A percentile compares a stretch with the other conserved stretches of the same genome.
These are phyloP conservation scores for Bubo bubo DNA, from an alignment of 2,113 vertebrate genomes.

Conservation along the genomic window DNA sequence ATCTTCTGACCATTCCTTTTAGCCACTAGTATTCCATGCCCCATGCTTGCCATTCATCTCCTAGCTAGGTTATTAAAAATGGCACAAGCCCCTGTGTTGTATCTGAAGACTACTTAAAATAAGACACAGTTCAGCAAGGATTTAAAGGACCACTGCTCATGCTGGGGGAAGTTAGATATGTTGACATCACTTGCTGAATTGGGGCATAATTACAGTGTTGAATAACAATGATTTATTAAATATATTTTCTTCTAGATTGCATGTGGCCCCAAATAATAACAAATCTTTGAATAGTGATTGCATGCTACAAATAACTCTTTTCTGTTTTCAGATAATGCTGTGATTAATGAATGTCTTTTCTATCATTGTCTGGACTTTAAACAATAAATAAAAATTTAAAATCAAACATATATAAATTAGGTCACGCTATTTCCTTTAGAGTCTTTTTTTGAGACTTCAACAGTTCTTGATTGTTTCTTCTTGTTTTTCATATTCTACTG, in stretches of 20 bases:
- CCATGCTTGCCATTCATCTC: background rate
- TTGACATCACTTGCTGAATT: background rate
- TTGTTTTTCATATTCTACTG: slow-evolving; percentile 33
- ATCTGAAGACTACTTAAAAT: background rate
- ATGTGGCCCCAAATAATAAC: background rate
- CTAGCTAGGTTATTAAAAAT: background rate
- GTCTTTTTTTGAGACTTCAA: slow-evolving; percentile 26
- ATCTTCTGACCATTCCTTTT: background rate
- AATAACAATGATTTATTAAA: background rate
- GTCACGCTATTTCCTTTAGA: slow-evolving; percentile 24
- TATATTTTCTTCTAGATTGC: background rate
- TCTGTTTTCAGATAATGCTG: background rate
- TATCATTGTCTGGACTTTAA: background rate
- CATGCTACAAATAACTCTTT: background rate
- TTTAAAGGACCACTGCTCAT: background rate
- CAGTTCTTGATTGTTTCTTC: background rate
- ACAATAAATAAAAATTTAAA: background rate
- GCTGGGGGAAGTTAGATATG: background rate
- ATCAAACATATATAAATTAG: background rate
- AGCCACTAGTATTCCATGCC: background rate
- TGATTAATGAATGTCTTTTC: background rate
- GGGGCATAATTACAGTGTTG: background rate
- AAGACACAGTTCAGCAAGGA: background rate
- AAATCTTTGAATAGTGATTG: background rate
- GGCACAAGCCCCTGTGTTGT: background rate